Percentiles rank a stretch among this genome's conserved stretches.
Evolutionary conservation across 1,140 invertebrate species (phyloP).

Genomic region (Solenopsis invicta): DNA sequence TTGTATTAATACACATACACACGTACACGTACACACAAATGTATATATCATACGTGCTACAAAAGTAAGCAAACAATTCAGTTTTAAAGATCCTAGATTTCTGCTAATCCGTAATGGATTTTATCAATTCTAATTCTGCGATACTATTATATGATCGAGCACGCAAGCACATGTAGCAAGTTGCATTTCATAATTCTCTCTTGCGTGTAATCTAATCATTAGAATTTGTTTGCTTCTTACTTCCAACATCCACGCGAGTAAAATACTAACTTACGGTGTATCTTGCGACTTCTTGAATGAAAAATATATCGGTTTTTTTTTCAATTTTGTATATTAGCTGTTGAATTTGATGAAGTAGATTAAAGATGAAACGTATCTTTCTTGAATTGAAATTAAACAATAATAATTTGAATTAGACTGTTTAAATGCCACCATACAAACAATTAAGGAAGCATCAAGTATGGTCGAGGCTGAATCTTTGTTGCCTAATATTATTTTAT

Average conservation of each 20-base stretch:
- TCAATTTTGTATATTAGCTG: background rate
- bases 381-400: background rate
- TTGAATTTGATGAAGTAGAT: background rate
- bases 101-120: slow-evolving; percentile 27
- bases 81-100: slow-evolving; percentile 17
- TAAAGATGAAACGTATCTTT: background rate
- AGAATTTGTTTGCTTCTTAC: slow-evolving; percentile 43
- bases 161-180: slow-evolving; percentile 5
- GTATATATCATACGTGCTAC: background rate
- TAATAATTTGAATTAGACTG: too few relatives aligned
- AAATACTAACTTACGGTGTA: background rate
- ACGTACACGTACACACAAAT: too few relatives aligned
- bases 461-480: too few relatives aligned
- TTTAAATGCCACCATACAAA: too few relatives aligned
- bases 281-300: background rate
- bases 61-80: background rate
- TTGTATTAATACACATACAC: too few relatives aligned
- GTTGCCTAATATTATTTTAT: too few relatives aligned
- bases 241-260: slow-evolving; percentile 27
- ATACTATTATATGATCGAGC: slow-evolving; percentile 1
- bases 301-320: background rate
- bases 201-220: slow-evolving; percentile 45
- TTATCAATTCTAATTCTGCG: slow-evolving; percentile 40
- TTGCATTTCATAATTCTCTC: slow-evolving; percentile 27
- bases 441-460: too few relatives aligned